These are phyloP conservation scores for Phylloscopus trochiloides DNA, from an alignment of 2,113 vertebrate genomes.

Conservation along the genomic window DNA sequence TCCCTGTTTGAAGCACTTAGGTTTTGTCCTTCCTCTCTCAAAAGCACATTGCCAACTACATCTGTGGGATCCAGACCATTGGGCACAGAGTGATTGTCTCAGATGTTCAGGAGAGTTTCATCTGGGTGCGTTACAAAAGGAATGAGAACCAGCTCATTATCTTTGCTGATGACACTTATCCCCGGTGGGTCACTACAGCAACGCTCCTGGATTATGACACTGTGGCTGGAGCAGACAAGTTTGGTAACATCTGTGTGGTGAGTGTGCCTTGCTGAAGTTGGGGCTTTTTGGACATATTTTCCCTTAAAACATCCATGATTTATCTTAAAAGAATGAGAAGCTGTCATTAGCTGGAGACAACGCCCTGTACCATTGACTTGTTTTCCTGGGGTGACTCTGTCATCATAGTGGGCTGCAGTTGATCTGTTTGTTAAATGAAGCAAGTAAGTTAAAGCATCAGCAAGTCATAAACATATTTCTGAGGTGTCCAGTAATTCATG, in stretches of 20 bases:
- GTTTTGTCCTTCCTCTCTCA: background rate
- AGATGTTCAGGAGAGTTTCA: conserved; percentile 95
- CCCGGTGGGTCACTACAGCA: conserved; percentile 95
- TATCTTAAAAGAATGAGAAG: conserved; percentile 36
- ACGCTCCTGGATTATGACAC: conserved; percentile 95
- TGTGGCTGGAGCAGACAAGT: conserved; percentile 96
- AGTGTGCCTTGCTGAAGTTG: background rate
- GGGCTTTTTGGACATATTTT: background rate
- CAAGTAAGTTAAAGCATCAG: background rate
- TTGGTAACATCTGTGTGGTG: conserved; percentile 97
- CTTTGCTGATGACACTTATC: conserved; percentile 96
- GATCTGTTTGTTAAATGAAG: background rate
- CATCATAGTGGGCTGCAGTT: background rate
- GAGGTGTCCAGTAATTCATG: background rate
- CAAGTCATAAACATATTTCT: background rate
- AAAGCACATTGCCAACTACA: conserved; percentile 95
- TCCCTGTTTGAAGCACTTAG: background rate
- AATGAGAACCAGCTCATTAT: conserved; percentile 99
- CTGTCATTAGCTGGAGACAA: background rate
- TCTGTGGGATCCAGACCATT: conserved; percentile 91
- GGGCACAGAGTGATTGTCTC: conserved; percentile 94
- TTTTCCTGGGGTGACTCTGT: background rate
- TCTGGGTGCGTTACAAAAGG: conserved; percentile 96
- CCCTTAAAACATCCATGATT: conserved; percentile 15
- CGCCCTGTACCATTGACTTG: conserved; percentile 14